phyloP scores from a whole-genome alignment of 92 coral and sea anemone species.

The Porites cylindrica region DNA sequence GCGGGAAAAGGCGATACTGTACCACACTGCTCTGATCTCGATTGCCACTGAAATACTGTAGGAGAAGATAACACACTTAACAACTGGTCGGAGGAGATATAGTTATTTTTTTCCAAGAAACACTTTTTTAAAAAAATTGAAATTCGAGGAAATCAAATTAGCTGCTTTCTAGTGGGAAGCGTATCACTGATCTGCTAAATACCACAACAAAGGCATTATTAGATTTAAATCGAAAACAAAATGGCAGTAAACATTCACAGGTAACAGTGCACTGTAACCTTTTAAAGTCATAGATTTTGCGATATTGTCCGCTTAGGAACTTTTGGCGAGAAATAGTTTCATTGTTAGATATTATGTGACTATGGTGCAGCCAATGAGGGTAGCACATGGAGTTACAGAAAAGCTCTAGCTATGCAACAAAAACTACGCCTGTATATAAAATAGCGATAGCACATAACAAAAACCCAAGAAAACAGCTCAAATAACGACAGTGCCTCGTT shows the following conservation, averaged over 20 bases:
- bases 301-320: too few species aligned
- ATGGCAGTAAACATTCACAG: neutral
- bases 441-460: neutral
- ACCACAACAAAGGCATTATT: too few species aligned
- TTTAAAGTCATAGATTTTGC: too few species aligned
- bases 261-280: too few species aligned
- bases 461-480: neutral
- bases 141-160: too few species aligned
- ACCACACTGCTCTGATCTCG: conserved; percentile 66
- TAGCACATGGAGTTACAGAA: too few species aligned
- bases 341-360: too few species aligned
- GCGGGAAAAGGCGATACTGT: conserved; percentile 70
- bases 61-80: neutral
- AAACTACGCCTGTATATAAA: neutral
- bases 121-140: too few species aligned
- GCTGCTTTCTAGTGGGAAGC: too few species aligned
- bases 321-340: too few species aligned
- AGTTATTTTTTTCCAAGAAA: neutral
- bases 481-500: conserved; percentile 49
- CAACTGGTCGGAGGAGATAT: neutral
- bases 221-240: neutral
- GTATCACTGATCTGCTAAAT: too few species aligned
- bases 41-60: conserved; percentile 67
- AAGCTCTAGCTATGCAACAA: neutral
- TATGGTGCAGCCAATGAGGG: too few species aligned